Evolutionary conservation across 2,797 vertebrate genomes (phyloP).

Genomic region (Phylloscopus collybita): DNA sequence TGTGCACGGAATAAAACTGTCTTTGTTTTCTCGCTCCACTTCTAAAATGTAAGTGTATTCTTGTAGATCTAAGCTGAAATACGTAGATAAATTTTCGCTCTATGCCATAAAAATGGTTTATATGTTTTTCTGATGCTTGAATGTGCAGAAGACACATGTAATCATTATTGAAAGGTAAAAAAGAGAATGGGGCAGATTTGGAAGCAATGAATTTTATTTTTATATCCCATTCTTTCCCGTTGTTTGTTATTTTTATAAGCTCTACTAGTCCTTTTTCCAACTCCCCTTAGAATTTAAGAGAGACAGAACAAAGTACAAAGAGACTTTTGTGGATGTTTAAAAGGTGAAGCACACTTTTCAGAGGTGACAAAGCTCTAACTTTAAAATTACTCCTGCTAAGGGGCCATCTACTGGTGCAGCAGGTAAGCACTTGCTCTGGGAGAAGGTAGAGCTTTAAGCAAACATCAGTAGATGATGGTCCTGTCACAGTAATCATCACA

Average conservation of each 20-base stretch:
- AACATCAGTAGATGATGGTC: rapidly evolving
- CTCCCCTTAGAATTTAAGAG: conserved; percentile 19
- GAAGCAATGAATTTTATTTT: conserved; percentile 52
- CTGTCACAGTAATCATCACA: rapidly evolving
- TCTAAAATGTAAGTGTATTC: conserved; percentile 38
- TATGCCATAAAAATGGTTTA: conserved; percentile 61
- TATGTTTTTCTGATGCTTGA: conserved; percentile 51
- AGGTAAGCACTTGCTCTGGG: neutral
- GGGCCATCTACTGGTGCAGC: neutral
- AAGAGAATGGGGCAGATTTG: conserved; percentile 26
- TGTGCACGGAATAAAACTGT: neutral
- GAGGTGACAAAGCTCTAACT: neutral
- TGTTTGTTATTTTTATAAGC: conserved; percentile 33
- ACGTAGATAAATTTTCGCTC: conserved; percentile 25
- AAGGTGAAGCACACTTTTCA: neutral
- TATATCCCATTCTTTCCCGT: conserved; percentile 35
- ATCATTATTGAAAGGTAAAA: conserved; percentile 40
- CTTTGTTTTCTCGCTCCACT: conserved; percentile 1
- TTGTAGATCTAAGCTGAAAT: conserved; percentile 56
- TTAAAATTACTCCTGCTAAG: neutral
- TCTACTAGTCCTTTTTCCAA: neutral
- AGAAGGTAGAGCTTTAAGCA: neutral
- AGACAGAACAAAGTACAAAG: neutral
- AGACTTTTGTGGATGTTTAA: neutral
- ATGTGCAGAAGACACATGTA: conserved; percentile 18